Evolutionary conservation across 2,113 vertebrate species (phyloP), one percentile per base, ranked within the genome.

Genomic region (Colaptes auratus): DNA sequence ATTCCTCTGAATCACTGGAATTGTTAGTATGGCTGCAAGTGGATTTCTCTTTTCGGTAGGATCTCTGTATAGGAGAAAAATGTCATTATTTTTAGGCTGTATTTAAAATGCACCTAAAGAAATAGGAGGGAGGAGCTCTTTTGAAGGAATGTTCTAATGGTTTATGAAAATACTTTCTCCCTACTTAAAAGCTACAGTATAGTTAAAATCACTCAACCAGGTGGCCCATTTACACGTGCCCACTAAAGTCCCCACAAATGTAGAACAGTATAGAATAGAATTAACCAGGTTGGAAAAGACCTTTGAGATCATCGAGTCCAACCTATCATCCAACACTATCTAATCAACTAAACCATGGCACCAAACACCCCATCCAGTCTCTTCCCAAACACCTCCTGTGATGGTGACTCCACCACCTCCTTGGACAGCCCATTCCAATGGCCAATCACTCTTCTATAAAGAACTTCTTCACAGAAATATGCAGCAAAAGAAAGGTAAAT

Each of bases 171-270:
- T 56, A 15, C 11, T 67, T 86, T 11, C 13, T 86, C 10, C 28
- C 2, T 60, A 2, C 33, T 64, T 80, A n/a, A 85, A 75, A 88
- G 23, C 55, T 55, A 5, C 7, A 18, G 5, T n/a, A 3, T 9
- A 61, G 24, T 58, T 75, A 10, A 3, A 59, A 28, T 85, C 15
- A 28, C 15, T 4, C 12, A 66, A 5, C 15, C 35, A 20, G 25
- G 3, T 27, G 27, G 2, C 10, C 19, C 15, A 19, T 87, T 48
- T 21, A 42, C 18, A n/a, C 3, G 1, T 2, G 24, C 5, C 18
- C 0, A 0, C 30, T 33, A 28, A 69, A 46, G 33, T 56, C 12
- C 36, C 6, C 16, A 39, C 39, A 39, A 39, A 39, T 39, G 39
- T 39, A 39, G 39, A 39, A 39, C 39, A 39, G 39, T 12, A 39